Percentiles rank a stretch among this genome's conserved stretches.
Evolutionary conservation across 2,113 vertebrate species (phyloP).

Genomic region (Egretta garzetta): DNA sequence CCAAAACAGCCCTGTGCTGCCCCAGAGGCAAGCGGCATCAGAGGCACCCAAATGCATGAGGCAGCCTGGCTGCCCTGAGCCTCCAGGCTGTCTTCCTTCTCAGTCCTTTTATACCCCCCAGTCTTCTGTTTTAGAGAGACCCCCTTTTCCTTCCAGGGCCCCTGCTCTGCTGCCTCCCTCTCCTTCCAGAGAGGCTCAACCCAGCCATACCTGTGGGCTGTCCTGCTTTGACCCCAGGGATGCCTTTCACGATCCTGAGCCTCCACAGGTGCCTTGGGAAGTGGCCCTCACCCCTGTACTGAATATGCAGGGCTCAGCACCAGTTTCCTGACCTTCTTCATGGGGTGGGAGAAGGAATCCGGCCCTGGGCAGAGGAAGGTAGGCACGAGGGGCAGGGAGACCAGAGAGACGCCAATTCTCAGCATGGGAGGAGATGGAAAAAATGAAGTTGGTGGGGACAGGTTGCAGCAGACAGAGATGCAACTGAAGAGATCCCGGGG

Average conservation of each 20-base stretch:
- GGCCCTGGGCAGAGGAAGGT: not conserved
- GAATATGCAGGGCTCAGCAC: not conserved
- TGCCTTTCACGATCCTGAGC: not conserved
- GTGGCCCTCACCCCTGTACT: not conserved
- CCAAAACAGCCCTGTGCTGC: not conserved
- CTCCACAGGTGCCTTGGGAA: not conserved
- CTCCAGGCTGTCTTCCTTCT: not conserved
- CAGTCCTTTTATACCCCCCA: not conserved
- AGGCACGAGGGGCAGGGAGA: not conserved
- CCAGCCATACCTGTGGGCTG: not conserved
- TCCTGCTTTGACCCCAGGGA: not conserved
- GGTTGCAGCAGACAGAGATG: not conserved
- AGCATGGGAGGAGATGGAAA: not conserved
- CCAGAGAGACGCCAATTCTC: rapidly evolving
- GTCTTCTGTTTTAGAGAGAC: not conserved
- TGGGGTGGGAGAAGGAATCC: not conserved
- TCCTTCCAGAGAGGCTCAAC: not conserved
- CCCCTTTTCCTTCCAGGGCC: not conserved
- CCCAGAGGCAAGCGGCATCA: not conserved
- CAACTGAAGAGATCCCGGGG: not conserved
- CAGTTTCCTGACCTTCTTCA: not conserved
- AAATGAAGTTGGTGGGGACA: not conserved
- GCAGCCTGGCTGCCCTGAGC: not conserved
- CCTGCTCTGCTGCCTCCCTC: rapidly evolving
- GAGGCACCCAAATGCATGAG: not conserved